These are phyloP conservation scores for Trachelus troglodyta DNA, from an alignment of 2,888 invertebrate species.

Conservation along the genomic window DNA sequence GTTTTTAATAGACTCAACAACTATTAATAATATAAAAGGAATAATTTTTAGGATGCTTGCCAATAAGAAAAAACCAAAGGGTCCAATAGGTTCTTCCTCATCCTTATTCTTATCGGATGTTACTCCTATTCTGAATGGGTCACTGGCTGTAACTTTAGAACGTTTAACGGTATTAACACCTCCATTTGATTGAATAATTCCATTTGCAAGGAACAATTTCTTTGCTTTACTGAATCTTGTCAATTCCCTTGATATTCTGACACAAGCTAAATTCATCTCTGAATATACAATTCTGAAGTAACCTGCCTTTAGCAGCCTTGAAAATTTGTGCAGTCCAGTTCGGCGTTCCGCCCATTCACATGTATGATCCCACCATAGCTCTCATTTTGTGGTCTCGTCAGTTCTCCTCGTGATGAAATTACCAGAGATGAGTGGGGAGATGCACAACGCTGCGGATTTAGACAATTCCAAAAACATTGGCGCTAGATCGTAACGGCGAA, in stretches of 20 bases:
- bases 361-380: neutral
- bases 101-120: neutral
- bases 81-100: conserved; percentile 21
- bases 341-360: neutral
- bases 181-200: neutral
- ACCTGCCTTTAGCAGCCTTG: neutral
- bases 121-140: neutral
- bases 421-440: no score
- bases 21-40: neutral
- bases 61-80: conserved; percentile 38
- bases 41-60: conserved; percentile 33
- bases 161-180: neutral
- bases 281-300: neutral
- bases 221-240: neutral
- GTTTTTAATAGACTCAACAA: conserved; percentile 9
- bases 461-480: no score
- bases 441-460: no score
- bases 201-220: neutral
- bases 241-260: neutral
- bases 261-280: neutral
- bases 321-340: neutral
- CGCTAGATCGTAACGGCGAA: no score
- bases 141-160: neutral
- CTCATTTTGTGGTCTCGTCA: neutral
- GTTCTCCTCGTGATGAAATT: no score